These are phyloP conservation scores for Sardinella longiceps DNA, from an alignment of 2,797 vertebrate species.

Conservation along the genomic window DNA sequence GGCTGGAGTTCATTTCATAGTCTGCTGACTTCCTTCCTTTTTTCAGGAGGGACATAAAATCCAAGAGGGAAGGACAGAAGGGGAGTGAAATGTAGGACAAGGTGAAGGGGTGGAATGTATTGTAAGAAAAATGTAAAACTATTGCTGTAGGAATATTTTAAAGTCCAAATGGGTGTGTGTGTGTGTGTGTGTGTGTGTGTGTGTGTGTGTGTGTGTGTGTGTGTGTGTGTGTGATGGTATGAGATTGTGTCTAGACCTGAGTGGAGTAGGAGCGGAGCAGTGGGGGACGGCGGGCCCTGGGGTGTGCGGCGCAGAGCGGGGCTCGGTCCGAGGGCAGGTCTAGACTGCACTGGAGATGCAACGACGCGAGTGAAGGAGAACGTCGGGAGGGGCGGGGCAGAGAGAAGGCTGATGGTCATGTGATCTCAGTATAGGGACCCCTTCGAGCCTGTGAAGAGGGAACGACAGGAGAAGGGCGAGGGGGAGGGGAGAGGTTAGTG, in stretches of 20 bases:
- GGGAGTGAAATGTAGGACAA: conserved; percentile 14
- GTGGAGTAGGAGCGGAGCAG: conserved; percentile 76
- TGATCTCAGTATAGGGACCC: conserved; percentile 87
- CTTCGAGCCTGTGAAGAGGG: conserved; percentile 77
- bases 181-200: neutral
- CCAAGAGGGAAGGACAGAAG: neutral
- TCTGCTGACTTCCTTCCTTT: neutral
- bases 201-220: neutral
- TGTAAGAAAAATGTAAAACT: neutral
- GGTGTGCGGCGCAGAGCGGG: conserved; percentile 67
- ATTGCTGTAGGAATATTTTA: conserved; percentile 50
- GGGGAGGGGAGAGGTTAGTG: conserved; percentile 19
- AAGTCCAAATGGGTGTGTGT: neutral
- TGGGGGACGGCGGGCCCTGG: conserved; percentile 63
- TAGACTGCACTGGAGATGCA: conserved; percentile 87
- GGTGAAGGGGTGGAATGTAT: neutral
- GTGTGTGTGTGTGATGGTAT: neutral
- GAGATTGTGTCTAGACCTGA: conserved; percentile 70
- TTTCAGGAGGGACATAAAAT: neutral
- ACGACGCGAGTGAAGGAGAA: conserved; percentile 83
- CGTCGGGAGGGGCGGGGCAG: conserved; percentile 83
- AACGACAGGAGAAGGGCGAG: conserved; percentile 20
- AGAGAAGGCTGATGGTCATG: conserved; percentile 88
- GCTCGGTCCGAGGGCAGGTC: conserved; percentile 66
- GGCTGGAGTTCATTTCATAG: neutral